phyloP scores from a whole-genome alignment of 2,113 vertebrate species.

The Hucho hucho region DNA sequence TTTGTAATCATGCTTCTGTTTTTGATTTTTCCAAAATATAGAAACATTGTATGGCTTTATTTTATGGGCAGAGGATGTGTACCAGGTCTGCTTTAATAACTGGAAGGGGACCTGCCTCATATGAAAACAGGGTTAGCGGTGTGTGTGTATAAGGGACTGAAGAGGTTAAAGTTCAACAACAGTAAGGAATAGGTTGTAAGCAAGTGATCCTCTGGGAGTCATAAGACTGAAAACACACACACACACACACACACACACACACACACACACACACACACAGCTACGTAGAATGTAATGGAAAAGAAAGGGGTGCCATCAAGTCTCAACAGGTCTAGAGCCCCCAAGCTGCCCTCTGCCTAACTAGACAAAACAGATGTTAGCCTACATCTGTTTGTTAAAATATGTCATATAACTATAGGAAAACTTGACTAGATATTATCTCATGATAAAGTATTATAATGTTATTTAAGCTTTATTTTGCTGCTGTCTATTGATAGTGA shows the following conservation, averaged over 20 bases:
- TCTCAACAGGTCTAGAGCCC: not conserved
- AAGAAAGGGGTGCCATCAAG: too few relatives aligned
- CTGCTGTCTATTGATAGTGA: slow-evolving; percentile 42
- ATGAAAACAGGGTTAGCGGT: not conserved
- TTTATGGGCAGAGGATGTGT: slow-evolving; percentile 1
- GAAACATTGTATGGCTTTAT: slow-evolving; percentile 13
- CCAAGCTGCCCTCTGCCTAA: not conserved
- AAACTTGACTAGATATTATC: slow-evolving; percentile 83
- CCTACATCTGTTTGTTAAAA: slow-evolving; percentile 19
- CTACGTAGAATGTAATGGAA: too few relatives aligned
- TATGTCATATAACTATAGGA: slow-evolving; percentile 69
- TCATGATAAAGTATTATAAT: slow-evolving; percentile 29
- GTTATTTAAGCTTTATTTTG: slow-evolving; percentile 69
- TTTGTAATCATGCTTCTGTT: slow-evolving; percentile 25
- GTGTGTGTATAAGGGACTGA: not conserved
- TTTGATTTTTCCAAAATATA: slow-evolving; percentile 31
- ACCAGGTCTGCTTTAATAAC: not conserved
- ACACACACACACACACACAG: too few relatives aligned
- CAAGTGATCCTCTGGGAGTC: not conserved
- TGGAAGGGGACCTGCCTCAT: not conserved
- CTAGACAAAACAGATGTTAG: slow-evolving; percentile 10
- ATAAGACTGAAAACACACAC: too few relatives aligned
- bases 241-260: too few relatives aligned
- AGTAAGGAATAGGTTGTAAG: not conserved
- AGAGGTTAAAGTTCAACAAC: too few relatives aligned